These are phyloP conservation scores for Macrochelys suwanniensis DNA, from an alignment of 2,797 vertebrate species.

Conservation along the genomic window DNA sequence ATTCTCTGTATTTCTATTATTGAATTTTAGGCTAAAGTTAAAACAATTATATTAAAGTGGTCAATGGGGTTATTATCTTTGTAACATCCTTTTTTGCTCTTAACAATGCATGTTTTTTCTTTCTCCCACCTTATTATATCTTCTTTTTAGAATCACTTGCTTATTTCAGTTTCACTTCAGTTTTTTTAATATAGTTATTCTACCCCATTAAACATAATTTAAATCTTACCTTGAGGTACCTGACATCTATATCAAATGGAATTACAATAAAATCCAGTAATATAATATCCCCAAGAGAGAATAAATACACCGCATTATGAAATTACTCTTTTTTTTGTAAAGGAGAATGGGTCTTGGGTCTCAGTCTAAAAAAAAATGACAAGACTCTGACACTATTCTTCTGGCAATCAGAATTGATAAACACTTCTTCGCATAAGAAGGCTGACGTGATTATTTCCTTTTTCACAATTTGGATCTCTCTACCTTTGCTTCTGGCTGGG, in stretches of 20 bases:
- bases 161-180: neutral
- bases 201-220: neutral
- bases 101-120: neutral
- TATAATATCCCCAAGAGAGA: neutral
- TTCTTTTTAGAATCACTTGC: neutral
- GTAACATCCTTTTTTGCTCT: neutral
- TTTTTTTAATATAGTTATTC: neutral
- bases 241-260: neutral
- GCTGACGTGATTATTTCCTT: neutral
- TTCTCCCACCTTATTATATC: neutral
- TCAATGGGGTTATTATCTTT: neutral
- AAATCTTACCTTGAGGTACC: neutral
- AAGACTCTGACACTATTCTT: no score
- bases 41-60: neutral
- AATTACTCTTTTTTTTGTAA: neutral
- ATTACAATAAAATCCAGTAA: neutral
- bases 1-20: neutral
- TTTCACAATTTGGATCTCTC: neutral
- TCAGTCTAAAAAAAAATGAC: neutral
- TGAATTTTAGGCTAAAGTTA: neutral
- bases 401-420: neutral
- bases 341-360: neutral
- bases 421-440: neutral
- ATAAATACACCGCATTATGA: neutral
- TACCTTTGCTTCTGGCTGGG: neutral